Conservation (phyloP, 2,888 invertebrate species). For the Pyrrhosoma nymphula region DNA sequence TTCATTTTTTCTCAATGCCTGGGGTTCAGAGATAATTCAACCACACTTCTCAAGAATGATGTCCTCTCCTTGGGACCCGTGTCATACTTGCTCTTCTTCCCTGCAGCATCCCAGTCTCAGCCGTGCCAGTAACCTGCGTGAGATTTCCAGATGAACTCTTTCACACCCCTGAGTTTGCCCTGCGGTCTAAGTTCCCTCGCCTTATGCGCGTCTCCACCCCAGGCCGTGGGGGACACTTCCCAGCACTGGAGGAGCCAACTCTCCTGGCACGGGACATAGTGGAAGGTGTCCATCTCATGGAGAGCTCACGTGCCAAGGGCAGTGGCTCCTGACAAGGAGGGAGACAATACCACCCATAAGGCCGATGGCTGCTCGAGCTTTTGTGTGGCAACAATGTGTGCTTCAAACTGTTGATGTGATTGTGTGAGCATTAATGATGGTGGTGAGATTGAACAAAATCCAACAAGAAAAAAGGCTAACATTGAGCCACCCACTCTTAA, state of each 20-base stretch:
- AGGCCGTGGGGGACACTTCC: constrained; percentile 90
- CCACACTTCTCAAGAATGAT: not conserved
- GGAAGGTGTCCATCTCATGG: not conserved
- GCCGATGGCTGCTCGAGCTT: too few relatives aligned
- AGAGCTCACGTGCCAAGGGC: not conserved
- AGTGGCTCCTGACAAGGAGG: not conserved
- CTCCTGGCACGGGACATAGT: constrained; percentile 86
- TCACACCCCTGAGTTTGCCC: constrained; percentile 79
- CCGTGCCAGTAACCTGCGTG: constrained; percentile 87
- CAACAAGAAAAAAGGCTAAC: too few relatives aligned
- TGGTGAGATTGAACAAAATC: too few relatives aligned
- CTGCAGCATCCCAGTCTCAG: constrained; percentile 15
- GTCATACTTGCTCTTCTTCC: not conserved
- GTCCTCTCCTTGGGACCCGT: not conserved
- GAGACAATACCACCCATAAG: not conserved
- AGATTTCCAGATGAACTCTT: constrained; percentile 86
- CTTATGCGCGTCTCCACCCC: constrained; percentile 80
- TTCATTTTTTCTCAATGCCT: too few relatives aligned
- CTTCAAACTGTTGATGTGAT: too few relatives aligned
- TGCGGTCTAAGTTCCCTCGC: constrained; percentile 83
- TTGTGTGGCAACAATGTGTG: too few relatives aligned
- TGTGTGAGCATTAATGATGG: too few relatives aligned
- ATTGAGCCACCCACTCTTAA: too few relatives aligned
- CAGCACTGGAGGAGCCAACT: constrained; percentile 88
- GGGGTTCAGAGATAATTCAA: too few relatives aligned